Conservation (phyloP, 2,113 vertebrate species). For the Corapipo altera region DNA sequence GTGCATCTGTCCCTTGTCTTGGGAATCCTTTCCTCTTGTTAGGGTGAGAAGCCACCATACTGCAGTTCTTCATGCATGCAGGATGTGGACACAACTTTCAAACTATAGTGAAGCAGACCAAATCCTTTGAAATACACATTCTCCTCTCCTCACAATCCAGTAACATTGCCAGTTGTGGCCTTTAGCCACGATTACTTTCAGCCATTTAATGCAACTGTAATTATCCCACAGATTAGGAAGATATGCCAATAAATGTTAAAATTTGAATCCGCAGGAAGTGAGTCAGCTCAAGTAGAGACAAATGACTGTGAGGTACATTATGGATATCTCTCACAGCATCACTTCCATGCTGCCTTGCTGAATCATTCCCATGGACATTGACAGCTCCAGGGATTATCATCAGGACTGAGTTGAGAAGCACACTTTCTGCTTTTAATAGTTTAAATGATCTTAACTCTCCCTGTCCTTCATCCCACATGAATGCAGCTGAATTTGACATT, state of each 20-base stretch:
- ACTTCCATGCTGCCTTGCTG: not conserved
- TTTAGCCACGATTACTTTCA: not conserved
- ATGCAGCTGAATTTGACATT: not conserved
- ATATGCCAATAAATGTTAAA: not conserved
- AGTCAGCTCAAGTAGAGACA: not conserved
- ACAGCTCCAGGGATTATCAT: not conserved
- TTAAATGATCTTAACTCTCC: not conserved
- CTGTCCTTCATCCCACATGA: not conserved
- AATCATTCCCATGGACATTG: not conserved
- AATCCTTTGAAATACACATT: not conserved
- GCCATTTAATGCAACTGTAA: not conserved
- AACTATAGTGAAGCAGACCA: not conserved
- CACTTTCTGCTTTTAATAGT: not conserved
- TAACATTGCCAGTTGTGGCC: not conserved
- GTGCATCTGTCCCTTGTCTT: not conserved
- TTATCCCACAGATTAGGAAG: not conserved
- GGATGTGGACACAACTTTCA: not conserved
- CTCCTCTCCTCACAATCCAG: not conserved
- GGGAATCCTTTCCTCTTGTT: not conserved
- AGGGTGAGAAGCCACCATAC: not conserved
- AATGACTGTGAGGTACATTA: not conserved
- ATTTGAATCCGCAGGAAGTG: fast-evolving
- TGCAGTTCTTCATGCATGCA: not conserved
- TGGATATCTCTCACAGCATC: not conserved
- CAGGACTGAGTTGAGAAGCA: not conserved